Evolutionary conservation across 2,797 vertebrate species (phyloP), one percentile per base, ranked within the genome.

Genomic region (Lophius americanus): DNA sequence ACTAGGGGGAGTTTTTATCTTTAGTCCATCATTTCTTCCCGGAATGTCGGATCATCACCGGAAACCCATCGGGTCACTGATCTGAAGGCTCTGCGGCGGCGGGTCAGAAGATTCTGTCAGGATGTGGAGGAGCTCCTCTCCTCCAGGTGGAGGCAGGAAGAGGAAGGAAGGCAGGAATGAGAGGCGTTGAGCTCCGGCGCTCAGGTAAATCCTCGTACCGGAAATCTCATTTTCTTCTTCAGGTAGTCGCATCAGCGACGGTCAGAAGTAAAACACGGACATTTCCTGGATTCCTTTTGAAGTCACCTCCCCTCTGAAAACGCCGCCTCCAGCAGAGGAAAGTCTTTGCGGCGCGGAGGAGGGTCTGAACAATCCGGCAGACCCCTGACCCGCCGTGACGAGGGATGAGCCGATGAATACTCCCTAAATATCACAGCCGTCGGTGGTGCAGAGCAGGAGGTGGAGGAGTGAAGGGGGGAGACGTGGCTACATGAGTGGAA

Each of bases 401-500:
- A 73, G 73, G 32, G 58, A 52, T 37, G 46, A 59, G 73, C 56
- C 60, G 37, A 65, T 78, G 70, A 73, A 73, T 67, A 59, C 66
- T 60, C 51, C 7, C 59, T 73, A 80, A 76, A 76, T 76, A 69
- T 73, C 69, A 64, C 64, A 70, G 69, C 66, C 77, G 78, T 66
- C 74, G 64, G 56, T 1, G 1, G n/a, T 3, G 49, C 32, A 46
- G 68, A 49, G 60, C 33, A 9, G 0, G 12, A 48, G 37, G 51
- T 6, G 9, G 5, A 23, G 33, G 42, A 54, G 33, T 55, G 43
- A 68, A 2, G 13, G 1, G 7, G 12, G 60, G 46, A 7, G 13
- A 60, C 7, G 23, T 7, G 7, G 37, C 37, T 3, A 41, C n/a
- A 23, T n/a, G 14, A 46, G 32, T 43, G 13, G 54, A 23, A 10